Base-by-base conservation (phyloP, 2,113 vertebrate genomes). In the Rutilus rutilus region DNA sequence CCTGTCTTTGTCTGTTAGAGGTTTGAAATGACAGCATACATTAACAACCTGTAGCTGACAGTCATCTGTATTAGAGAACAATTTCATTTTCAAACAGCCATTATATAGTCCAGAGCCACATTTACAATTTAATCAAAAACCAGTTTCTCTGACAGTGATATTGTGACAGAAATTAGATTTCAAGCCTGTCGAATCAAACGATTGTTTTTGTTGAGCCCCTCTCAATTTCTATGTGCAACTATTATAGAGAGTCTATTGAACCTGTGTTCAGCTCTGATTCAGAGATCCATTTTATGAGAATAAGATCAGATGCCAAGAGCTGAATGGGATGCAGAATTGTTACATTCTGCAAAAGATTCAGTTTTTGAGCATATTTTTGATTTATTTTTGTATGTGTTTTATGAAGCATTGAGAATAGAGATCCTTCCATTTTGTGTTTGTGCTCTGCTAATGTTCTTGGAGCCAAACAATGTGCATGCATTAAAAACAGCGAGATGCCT, bases 111-210 rank as follows among this genome's bases (percentile, higher is more conserved):
- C 76, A 52, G 25, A 33, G 74, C n/a, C 45, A 57, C 47, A 73
- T 30, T 78, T 39, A 59, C 54, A 65, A 45, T 71, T 83, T 27
- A 54, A 78, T 75, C 23, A 54, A 47, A 62, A 79, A 52, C 6
- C 21, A 23, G 19, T 73, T 86, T 83, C 25, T 74, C 64, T 60
- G 60, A 80, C 39, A 78, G 17, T 59, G 60, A 80, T 84, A 83
- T 79, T 80, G 75, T n/a, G 78, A 84, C 45, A 47, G 27, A 86
- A 84, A 88, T 81, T 19, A 52, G 42, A 79, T 86, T 86, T 86
- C 73, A 75, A 86, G 19, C 21, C 74, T 62, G 10, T 76, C 30
- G 3, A 50, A 86, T 83, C 62, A 27, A 80, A 42, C 67, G 36
- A 79, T 67, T 78, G 80, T 78, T 71, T 86, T 86, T 57, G 62